Evolutionary conservation across 2,888 invertebrate genomes (phyloP), one percentile per base, ranked within the genome.

Genomic region (Teinopalpus imperialis): DNA sequence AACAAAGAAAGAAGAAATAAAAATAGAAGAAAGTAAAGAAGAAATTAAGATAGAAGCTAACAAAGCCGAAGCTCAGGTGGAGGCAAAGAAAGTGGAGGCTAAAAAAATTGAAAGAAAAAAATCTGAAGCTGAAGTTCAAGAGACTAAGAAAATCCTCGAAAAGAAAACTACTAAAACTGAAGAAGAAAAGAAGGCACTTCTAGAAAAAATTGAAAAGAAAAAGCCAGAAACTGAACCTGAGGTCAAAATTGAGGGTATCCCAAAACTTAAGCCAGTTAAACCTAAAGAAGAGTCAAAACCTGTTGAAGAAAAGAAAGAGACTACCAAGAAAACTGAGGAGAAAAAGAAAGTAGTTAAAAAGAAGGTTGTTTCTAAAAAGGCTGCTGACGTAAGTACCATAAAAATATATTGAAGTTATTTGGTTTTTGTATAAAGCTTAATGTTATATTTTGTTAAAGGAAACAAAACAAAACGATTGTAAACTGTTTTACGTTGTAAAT

Each of bases 191-290:
- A 88, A 82, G 48, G 74, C 82, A 44, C 80, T 87, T 54, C 75
- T 90, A 16, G 90, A 91, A 58, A 82, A 87, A 68, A 67, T 90
- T 9, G 90, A 90, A 59, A 90, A 90, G 54, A 77, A 83, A 43
- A 57, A 69, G 47, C 57, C 59, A 23, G 81, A 81, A 66, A 74
- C 80, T 51, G 83, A 89, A 66, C 72, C 81, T 7, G 91, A 91
- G 69, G 81, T 90, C 44, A 90, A 91, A 73, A 86, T 90, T 64
- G 92, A 91, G 77, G 91, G 91, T 70, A 86, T 91, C 72, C 91
- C 91, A 62, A 91, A 91, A 80, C 81, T 91, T 13, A 91, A 89
- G 63, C 73, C 91, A 43, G 81, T 90, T 2, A 89, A 89, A 57
- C 83, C 86, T 9, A 89, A 90, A 64, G 89, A 89, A 53, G 88